Evolutionary conservation across 2,797 vertebrate species (phyloP), one percentile per base, ranked within the genome.

Genomic region (Anas bernieri): DNA sequence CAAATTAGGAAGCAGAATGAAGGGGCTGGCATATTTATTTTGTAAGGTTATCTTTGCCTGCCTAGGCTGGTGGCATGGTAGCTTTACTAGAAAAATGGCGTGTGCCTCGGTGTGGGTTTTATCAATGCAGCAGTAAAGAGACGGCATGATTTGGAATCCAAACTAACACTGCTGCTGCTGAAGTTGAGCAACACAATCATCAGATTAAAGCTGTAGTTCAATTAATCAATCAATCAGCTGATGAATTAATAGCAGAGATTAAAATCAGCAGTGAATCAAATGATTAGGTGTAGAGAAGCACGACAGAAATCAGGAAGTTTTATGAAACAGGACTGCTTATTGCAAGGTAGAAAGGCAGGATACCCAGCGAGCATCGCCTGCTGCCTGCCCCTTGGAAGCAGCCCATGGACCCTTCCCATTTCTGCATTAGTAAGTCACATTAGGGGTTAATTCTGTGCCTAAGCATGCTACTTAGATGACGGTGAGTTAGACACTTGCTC

Each of bases 1-100:
- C 58, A 88, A 45, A 83, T 96, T 68, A 86, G 73, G 69, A 94
- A 93, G 50, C 4, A 7, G 75, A 91, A 78, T 70, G n/a, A 87
- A 94, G 66, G 68, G 61, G 35, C 76, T 91, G 78, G 66, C 41
- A 5, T 87, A 78, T 94, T 94, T 95, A 72, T 95, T 91, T 90
- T 80, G 17, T 81, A 61, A 77, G 69, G 86, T 97, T 94, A 92
- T 92, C 91, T 92, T 78, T 92, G 88, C 58, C 62, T 94, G 64
- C 92, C 88, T 91, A 31, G 52, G 68, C 52, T 22, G 31, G 62
- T 64, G 88, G 54, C 73, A 16, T 28, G 66, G 68, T 90, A 68
- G 43, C 89, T 95, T 81, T 81, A 85, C 50, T n/a, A 91, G 88
- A 91, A 87, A 95, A 95, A 93, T 50, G 62, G n/a, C 26, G 23